A percentile compares a stretch with the other conserved stretches of the same genome.
Conservation (phyloP, 2,113 vertebrate species). For the Mus pahari region DNA sequence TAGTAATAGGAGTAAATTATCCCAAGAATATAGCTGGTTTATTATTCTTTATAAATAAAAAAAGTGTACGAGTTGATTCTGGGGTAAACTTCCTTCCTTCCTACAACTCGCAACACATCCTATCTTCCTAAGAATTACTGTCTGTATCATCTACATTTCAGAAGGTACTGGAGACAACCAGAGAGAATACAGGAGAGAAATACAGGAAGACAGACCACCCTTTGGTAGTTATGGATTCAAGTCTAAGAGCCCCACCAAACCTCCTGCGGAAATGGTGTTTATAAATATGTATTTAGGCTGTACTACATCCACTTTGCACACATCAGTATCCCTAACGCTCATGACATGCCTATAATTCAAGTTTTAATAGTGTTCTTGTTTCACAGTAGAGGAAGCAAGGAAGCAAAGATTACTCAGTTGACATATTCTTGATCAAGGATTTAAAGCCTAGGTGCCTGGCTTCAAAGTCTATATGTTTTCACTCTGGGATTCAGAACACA, state of each 20-base stretch:
- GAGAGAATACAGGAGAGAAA: not conserved
- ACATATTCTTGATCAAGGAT: not conserved
- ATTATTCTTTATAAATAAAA: constrained; percentile 12
- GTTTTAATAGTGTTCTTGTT: not conserved
- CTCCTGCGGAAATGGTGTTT: not conserved
- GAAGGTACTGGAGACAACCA: not conserved
- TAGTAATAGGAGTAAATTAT: not conserved
- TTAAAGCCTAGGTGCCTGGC: not conserved
- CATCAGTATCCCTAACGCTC: not conserved
- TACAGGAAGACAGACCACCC: not conserved
- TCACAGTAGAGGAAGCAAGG: not conserved
- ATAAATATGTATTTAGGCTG: not conserved
- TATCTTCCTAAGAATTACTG: not conserved
- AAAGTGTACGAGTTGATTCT: not conserved
- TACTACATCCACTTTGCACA: not conserved
- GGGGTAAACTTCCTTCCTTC: not conserved
- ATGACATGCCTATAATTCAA: not conserved
- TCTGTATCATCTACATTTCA: not conserved
- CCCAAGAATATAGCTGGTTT: not conserved
- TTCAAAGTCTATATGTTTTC: not conserved
- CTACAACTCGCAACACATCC: not conserved
- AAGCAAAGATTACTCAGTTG: not conserved
- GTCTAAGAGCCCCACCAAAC: not conserved
- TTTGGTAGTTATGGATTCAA: not conserved
- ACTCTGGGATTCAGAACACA: not conserved